These are phyloP conservation scores for Garrulus glandarius DNA, from an alignment of 2,797 vertebrate species.

Conservation along the genomic window DNA sequence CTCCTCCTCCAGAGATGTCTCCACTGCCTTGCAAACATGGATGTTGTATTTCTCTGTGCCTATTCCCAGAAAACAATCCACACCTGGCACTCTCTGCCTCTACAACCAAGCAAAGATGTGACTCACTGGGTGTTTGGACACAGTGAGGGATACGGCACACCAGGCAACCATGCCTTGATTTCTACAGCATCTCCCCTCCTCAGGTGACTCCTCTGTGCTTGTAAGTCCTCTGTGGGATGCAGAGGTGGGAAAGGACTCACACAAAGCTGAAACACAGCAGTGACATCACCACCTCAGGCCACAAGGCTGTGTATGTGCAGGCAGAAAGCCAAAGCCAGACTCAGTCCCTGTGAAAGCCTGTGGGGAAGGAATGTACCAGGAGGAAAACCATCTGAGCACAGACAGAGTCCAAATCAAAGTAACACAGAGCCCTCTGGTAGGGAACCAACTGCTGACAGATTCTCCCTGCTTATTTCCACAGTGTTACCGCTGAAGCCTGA, in stretches of 20 bases:
- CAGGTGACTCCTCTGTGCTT: neutral
- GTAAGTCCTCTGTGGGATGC: neutral
- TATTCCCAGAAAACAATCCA: neutral
- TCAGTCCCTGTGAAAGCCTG: neutral
- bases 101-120: neutral
- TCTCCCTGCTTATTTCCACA: neutral
- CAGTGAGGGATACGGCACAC: fast-evolving
- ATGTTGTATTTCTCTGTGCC: neutral
- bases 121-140: neutral
- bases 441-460: neutral
- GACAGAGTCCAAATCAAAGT: neutral
- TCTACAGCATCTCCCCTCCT: neutral
- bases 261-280: fast-evolving
- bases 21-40: neutral
- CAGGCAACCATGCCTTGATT: neutral
- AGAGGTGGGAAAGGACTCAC: neutral
- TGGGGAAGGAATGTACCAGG: neutral
- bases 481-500: neutral
- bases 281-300: neutral
- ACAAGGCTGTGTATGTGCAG: fast-evolving
- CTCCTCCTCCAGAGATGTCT: neutral
- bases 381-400: neutral
- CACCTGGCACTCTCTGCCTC: neutral
- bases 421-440: neutral
- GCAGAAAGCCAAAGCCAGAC: neutral